phyloP scores from a whole-genome alignment of 2,888 invertebrate genomes.

The Strigamia crassipes region DNA sequence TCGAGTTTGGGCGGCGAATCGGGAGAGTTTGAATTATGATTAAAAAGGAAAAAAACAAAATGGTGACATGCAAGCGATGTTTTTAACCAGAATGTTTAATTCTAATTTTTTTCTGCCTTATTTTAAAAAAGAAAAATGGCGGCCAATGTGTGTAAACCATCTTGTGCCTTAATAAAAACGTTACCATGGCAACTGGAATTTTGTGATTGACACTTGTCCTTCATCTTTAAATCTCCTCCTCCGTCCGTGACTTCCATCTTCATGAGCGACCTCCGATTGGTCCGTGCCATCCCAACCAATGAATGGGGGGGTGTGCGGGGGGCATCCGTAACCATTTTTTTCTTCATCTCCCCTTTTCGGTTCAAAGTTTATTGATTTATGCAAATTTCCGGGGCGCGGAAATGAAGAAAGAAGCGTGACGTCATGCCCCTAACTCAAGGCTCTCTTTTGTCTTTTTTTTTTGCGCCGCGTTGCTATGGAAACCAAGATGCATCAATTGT shows the following conservation, averaged over 20 bases:
- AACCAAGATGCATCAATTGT: not conserved
- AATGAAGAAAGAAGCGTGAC: not conserved
- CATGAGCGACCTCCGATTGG: not conserved
- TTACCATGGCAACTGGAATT: not conserved
- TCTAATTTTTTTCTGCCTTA: not conserved
- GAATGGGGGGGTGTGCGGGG: not conserved
- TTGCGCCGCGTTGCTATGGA: not conserved
- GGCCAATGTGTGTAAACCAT: not conserved
- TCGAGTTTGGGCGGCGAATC: not conserved
- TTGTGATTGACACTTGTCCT: not conserved
- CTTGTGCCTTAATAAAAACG: not conserved
- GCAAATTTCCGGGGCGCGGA: not conserved
- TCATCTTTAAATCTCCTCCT: not conserved
- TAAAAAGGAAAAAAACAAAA: not conserved
- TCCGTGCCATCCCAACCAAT: not conserved
- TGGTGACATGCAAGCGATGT: not conserved
- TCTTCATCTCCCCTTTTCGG: not conserved
- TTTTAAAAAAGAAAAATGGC: not conserved
- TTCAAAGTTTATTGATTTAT: no score
- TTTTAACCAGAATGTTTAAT: not conserved
- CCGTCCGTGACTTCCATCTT: not conserved
- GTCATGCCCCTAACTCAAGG: not conserved
- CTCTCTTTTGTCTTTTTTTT: not conserved
- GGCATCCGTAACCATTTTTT: not conserved
- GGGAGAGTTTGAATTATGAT: not conserved